phyloP scores from a whole-genome alignment of 2,888 invertebrate genomes.

The Globia sparganii region DNA sequence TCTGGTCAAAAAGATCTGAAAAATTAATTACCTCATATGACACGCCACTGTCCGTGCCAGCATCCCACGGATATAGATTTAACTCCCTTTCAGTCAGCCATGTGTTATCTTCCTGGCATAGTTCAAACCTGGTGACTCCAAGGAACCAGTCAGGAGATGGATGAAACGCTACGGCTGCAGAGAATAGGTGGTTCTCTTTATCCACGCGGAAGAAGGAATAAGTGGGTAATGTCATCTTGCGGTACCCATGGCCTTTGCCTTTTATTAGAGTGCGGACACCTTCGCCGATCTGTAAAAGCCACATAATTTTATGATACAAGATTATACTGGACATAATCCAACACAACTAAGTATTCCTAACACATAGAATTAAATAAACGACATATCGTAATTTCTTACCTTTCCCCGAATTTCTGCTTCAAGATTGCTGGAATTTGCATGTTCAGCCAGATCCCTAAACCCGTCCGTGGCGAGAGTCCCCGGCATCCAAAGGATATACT shows the following conservation, averaged over 20 bases:
- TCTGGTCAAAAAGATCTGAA: too few relatives aligned
- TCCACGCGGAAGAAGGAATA: conserved; percentile 84
- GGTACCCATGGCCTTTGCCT: conserved; percentile 85
- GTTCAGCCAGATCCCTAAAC: conserved; percentile 81
- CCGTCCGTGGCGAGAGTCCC: conserved; percentile 82
- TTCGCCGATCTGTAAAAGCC: conserved; percentile 77
- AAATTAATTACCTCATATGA: conserved; percentile 93
- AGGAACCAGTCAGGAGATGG: conserved; percentile 98
- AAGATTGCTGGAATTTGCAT: conserved; percentile 82
- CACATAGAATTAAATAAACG: background rate
- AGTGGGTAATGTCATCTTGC: conserved; percentile 81
- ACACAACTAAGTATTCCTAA: background rate
- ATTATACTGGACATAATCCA: background rate
- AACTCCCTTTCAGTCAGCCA: conserved; percentile 96
- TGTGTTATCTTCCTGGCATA: conserved; percentile 96
- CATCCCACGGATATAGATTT: conserved; percentile 98
- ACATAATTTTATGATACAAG: background rate
- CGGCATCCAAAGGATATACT: conserved; percentile 83
- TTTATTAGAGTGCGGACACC: conserved; percentile 85
- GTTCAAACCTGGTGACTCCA: conserved; percentile 96
- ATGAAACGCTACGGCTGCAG: conserved; percentile 78
- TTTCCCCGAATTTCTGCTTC: conserved; percentile 84
- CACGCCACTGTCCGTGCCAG: conserved; percentile 98
- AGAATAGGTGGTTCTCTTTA: conserved; percentile 80
- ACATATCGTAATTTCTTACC: conserved; percentile 67